These are phyloP conservation scores for Caenorhabditis sp. DNA, from an alignment of 2,888 invertebrate species.

Conservation along the genomic window DNA sequence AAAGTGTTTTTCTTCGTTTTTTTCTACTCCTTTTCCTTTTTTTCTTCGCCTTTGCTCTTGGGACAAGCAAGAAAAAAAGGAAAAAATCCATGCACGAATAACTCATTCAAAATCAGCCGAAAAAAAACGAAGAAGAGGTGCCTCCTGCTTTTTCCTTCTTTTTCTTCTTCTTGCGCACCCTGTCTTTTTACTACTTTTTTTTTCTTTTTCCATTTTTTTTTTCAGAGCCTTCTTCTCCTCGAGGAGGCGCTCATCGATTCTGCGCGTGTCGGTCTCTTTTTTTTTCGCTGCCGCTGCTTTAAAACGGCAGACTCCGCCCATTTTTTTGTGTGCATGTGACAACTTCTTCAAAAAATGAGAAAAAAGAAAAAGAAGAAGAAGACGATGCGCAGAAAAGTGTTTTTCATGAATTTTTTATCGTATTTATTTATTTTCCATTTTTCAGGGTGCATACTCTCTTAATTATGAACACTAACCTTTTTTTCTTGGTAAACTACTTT, in stretches of 20 bases:
- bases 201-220: too few relatives aligned
- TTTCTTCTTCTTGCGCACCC: neutral
- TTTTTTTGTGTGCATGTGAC: neutral
- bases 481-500: too few relatives aligned
- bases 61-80: neutral
- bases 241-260: neutral
- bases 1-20: neutral
- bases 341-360: neutral
- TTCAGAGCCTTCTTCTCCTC: too few relatives aligned
- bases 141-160: neutral
- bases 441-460: neutral
- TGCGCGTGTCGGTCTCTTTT: neutral
- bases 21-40: neutral
- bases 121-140: neutral
- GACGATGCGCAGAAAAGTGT: neutral
- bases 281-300: neutral
- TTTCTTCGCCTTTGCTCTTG: neutral
- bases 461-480: neutral
- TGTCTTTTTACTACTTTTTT: neutral
- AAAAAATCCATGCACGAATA: neutral
- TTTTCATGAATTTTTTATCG: neutral
- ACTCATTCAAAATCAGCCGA: neutral
- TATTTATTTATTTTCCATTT: neutral
- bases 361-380: too few relatives aligned
- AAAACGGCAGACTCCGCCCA: neutral